Percentiles rank a stretch among this genome's conserved stretches.
Evolutionary conservation across 2,888 invertebrate genomes (phyloP).

Genomic region (Apotomis capreana): DNA sequence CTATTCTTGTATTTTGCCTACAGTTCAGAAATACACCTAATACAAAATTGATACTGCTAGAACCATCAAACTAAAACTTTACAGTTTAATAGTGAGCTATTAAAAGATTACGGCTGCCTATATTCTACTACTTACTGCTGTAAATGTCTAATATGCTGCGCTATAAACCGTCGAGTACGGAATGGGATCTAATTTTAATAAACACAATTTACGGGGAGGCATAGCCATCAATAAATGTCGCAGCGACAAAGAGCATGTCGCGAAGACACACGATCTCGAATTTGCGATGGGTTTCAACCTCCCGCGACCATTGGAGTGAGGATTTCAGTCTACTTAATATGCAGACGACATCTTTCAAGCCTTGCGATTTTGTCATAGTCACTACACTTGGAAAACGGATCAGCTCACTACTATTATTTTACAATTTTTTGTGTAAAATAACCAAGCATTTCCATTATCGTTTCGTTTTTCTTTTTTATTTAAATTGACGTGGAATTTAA

Average conservation of each 20-base stretch:
- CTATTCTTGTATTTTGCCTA: background rate
- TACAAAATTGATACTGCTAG: constrained; percentile 37
- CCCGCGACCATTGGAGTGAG: background rate
- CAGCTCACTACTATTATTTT: too few relatives aligned
- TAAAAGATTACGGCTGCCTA: constrained; percentile 59
- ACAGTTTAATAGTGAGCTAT: constrained; percentile 55
- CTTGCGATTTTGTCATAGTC: too few relatives aligned
- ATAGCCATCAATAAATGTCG: constrained; percentile 75
- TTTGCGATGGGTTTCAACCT: background rate
- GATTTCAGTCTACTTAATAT: background rate
- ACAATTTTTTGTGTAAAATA: too few relatives aligned
- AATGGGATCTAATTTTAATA: constrained; percentile 69
- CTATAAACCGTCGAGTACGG: constrained; percentile 57
- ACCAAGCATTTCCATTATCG: too few relatives aligned
- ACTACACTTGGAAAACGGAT: too few relatives aligned
- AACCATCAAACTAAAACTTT: constrained; percentile 48
- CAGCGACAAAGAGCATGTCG: constrained; percentile 60
- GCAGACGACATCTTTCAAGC: too few relatives aligned
- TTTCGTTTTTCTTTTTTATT: too few relatives aligned
- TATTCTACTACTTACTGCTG: constrained; percentile 46
- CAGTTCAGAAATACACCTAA: constrained; percentile 9
- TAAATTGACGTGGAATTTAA: too few relatives aligned
- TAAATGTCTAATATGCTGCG: constrained; percentile 53
- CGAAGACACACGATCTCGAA: constrained; percentile 60
- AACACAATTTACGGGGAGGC: constrained; percentile 66